Evolutionary conservation across 2,797 vertebrate species (phyloP), one percentile per base, ranked within the genome.

Genomic region (Parambassis ranga): DNA sequence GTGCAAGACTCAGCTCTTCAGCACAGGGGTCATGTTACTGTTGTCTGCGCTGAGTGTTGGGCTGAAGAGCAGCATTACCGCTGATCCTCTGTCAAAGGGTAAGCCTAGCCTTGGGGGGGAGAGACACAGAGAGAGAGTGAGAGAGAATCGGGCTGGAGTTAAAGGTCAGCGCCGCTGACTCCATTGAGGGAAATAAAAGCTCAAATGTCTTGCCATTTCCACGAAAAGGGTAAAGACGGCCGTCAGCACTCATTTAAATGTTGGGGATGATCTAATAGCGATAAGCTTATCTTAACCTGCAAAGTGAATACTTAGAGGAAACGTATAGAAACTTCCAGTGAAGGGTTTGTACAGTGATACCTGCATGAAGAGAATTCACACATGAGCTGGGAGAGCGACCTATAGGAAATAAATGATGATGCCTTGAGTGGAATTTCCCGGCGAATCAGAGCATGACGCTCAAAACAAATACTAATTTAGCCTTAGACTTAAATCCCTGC

Each of bases 161-260:
- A 88, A 90, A 89, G 87, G 87, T 90, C 87, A 89, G 15, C 20
- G 13, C 59, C 41, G 74, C 78, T 81, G 83, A 88, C 77, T 89
- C 60, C 71, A 77, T 59, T 83, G 63, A 86, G 74, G 76, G 71
- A 76, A 79, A 87, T 83, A 83, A 86, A 88, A 81, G 80, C 77
- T 87, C 80, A 87, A 84, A 88, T 90, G 83, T 89, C 80, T 86
- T 82, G 86, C 81, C 88, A 87, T 90, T 89, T 87, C 50, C 81
- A 51, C 41, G 50, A 30, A 87, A 90, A 88, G 87, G 84, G 79
- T 90, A 88, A 87, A 87, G 80, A 86, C 73, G 73, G 67, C 84
- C 78, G 68, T 87, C 87, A 85, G 83, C 81, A 59, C 55, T 79
- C 49, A 59, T 84, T 81, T 77, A 38, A 65, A 73, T 83, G 74